These are phyloP conservation scores for Apostichopus californicus DNA, from an alignment of 35 echinoderm and acorn worm species.

Conservation along the genomic window DNA sequence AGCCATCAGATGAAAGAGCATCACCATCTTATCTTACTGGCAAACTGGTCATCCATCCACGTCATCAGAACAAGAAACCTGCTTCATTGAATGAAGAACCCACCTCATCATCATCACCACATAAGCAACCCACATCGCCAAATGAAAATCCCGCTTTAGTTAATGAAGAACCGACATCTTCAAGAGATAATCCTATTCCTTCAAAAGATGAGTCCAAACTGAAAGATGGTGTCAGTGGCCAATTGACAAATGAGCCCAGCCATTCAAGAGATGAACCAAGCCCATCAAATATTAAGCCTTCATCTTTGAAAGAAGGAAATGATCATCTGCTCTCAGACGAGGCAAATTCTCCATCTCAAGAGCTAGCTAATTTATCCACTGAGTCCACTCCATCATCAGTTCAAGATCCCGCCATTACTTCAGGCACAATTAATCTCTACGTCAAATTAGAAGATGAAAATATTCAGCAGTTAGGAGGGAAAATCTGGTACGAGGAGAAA, in stretches of 20 bases:
- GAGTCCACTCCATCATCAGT: background rate
- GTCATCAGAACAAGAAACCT: background rate
- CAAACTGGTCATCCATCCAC: background rate
- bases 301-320: background rate
- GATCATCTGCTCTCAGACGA: background rate
- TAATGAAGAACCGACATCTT: background rate
- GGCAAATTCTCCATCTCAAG: background rate
- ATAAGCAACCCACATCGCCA: background rate
- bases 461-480: constrained; percentile 12
- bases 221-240: too few relatives aligned
- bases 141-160: background rate
- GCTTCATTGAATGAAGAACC: background rate
- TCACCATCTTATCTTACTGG: background rate
- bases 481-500: constrained; percentile 34
- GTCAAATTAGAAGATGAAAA: background rate
- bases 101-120: background rate
- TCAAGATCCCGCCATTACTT: background rate
- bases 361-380: background rate
- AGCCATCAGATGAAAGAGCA: background rate
- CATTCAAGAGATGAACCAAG: background rate
- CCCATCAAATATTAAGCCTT: background rate
- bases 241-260: background rate
- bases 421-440: constrained; percentile 14
- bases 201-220: background rate
- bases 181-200: background rate